Evolutionary conservation across 2,113 vertebrate genomes (phyloP), one percentile per base, ranked within the genome.

Genomic region (Pampusana beccarii): DNA sequence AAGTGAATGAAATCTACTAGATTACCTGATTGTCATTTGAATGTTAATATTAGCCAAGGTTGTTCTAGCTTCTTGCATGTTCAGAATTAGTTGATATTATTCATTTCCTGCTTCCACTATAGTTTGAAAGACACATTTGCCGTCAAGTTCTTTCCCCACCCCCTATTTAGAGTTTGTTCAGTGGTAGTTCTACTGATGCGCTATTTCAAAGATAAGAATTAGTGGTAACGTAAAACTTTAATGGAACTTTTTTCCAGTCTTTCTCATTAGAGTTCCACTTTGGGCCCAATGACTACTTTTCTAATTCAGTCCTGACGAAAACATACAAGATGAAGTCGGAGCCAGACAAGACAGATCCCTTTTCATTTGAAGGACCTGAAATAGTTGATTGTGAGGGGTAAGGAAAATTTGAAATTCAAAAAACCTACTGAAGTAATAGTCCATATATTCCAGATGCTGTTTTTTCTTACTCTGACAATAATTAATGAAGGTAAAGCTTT

Each of bases 201-300:
- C 36, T 85, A 9, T 40, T 89, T 79, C 14, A 33, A 8, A 62
- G 25, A 46, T 67, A 31, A 69, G 81, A 86, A 44, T 53, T 5
- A 44, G 14, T 62, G 18, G 42, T 94, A 82, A 67, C 44, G 11
- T 85, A 67, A 83, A 80, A 93, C 66, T 86, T 24, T 85, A 84
- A 97, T 73, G 80, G 31, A 75, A 64, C 9, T 85, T 80, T 95
- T 53, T 96, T 94, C 11, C 86, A 99, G 99, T 99, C 98, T 98
- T 99, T 99, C 93, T 99, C 99, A 56, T 97, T 99, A 98, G 99
- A 99, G 98, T 99, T 99, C 97, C 98, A 99, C 98, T 99, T 99
- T 50, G 99, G 99, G 95, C 98, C 99, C 86, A 99, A 99, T 61
- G 98, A 99, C 90, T 99, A 98, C 98, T 99, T 99, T 75, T 98